Conservation (phyloP, 2,797 vertebrate genomes). For the Pelobates cultripes region DNA sequence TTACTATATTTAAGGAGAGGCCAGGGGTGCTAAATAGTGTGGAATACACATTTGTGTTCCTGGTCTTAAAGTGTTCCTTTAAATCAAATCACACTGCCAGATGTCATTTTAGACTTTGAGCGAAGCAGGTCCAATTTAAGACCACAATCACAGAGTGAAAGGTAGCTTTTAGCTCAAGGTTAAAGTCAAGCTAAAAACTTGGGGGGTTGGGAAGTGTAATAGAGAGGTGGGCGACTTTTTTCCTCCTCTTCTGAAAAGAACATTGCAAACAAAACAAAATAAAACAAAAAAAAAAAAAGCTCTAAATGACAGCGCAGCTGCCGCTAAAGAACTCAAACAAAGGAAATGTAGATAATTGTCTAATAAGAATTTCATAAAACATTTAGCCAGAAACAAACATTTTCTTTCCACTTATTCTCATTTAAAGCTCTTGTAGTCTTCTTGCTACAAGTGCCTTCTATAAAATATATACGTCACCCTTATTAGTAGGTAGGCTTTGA, state of each 20-base stretch:
- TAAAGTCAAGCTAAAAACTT: constrained; percentile 11
- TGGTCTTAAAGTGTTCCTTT: no score
- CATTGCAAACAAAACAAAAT: constrained; percentile 4
- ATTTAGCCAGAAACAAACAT: constrained; percentile 56
- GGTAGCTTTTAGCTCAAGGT: neutral
- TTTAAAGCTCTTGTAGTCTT: constrained; percentile 54
- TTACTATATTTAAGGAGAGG: no score
- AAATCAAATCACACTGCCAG: no score
- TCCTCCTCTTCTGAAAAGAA: constrained; percentile 19
- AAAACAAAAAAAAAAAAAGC: constrained; percentile 20
- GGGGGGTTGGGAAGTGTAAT: neutral
- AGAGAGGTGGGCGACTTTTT: constrained; percentile 18
- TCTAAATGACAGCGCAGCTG: constrained; percentile 51
- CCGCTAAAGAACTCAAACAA: constrained; percentile 52
- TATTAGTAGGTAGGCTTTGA: constrained; percentile 56
- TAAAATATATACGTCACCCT: constrained; percentile 56
- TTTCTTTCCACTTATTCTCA: constrained; percentile 52
- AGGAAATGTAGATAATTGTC: constrained; percentile 53
- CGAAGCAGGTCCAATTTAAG: no score
- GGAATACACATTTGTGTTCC: no score
- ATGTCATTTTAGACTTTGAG: no score
- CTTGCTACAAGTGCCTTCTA: constrained; percentile 49
- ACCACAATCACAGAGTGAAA: neutral
- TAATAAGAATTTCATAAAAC: constrained; percentile 57
- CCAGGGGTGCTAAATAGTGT: no score